Evolutionary conservation across 2,888 invertebrate genomes (phyloP).

Genomic region (Catocala sponsa): DNA sequence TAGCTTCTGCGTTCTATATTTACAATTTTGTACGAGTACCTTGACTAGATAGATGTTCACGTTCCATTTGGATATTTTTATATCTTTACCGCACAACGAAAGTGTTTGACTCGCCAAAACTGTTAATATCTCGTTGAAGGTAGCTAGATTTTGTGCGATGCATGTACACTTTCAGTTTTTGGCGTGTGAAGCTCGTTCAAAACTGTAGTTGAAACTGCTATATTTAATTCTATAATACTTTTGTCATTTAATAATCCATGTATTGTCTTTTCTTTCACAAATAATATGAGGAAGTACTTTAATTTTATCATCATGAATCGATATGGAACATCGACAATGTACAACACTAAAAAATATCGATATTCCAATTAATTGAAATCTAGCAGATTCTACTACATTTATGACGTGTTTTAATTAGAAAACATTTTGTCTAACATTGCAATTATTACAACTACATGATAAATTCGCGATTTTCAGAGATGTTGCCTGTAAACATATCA

Average conservation of each 20-base stretch:
- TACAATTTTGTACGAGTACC: constrained; percentile 63
- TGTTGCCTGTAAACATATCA: constrained; percentile 87
- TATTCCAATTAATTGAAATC: constrained; percentile 9
- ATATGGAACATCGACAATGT: constrained; percentile 22
- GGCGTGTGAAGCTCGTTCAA: constrained; percentile 33
- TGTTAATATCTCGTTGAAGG: constrained; percentile 20
- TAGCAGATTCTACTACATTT: constrained; percentile 40
- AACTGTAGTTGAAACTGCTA: constrained; percentile 40
- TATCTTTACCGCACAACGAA: constrained; percentile 54
- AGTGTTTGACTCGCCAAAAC: constrained; percentile 30
- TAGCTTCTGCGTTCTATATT: constrained; percentile 56
- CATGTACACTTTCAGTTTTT: constrained; percentile 25
- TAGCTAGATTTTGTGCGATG: constrained; percentile 40
- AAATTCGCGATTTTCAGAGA: constrained; percentile 83
- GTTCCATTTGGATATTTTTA: constrained; percentile 34
- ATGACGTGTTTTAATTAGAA: constrained; percentile 45
- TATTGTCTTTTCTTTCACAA: constrained; percentile 29
- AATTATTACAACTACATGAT: constrained; percentile 80
- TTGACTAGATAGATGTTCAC: constrained; percentile 74
- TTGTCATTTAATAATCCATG: constrained; percentile 3
- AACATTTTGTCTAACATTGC: constrained; percentile 65
- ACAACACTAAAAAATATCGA: constrained; percentile 20
- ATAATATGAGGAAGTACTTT: constrained; percentile 17
- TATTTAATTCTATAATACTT: constrained; percentile 17
- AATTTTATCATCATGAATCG: constrained; percentile 19